These are phyloP conservation scores for Pheosia tremula DNA, from an alignment of 2,888 invertebrate genomes.

Conservation along the genomic window DNA sequence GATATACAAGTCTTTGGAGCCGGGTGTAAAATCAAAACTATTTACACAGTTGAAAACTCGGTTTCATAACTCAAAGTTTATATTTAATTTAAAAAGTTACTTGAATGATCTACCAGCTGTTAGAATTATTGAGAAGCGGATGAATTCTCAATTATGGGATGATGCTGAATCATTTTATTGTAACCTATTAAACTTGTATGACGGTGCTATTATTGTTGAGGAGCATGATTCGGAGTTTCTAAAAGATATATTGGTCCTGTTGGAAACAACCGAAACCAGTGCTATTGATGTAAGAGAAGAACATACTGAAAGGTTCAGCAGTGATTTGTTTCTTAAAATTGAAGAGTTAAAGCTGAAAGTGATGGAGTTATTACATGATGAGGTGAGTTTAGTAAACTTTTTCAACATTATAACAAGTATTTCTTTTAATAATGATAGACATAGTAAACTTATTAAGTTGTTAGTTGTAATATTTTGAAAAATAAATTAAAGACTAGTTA, in stretches of 20 bases:
- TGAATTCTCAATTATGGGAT: conserved; percentile 73
- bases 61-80: conserved; percentile 63
- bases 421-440: too few species aligned
- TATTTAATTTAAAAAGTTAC: conserved; percentile 60
- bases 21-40: conserved; percentile 64
- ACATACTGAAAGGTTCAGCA: conserved; percentile 71
- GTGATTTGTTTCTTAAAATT: conserved; percentile 68
- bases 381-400: conserved; percentile 43
- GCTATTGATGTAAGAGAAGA: conserved; percentile 61
- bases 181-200: conserved; percentile 57
- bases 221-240: conserved; percentile 50
- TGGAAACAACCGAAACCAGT: conserved; percentile 62
- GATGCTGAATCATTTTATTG: conserved; percentile 68
- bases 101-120: conserved; percentile 59
- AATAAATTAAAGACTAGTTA: too few species aligned
- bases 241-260: conserved; percentile 51
- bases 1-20: conserved; percentile 62
- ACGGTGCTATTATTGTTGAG: conserved; percentile 62
- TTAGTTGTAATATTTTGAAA: too few species aligned
- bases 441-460: too few species aligned
- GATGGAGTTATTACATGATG: conserved; percentile 40
- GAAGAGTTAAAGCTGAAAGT: conserved; percentile 48
- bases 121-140: conserved; percentile 65
- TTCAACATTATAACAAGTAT: too few species aligned
- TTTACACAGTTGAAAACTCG: conserved; percentile 55